Evolutionary conservation across 2,888 invertebrate genomes (phyloP).

Genomic region (Galeopsomyia nigrocyanea): DNA sequence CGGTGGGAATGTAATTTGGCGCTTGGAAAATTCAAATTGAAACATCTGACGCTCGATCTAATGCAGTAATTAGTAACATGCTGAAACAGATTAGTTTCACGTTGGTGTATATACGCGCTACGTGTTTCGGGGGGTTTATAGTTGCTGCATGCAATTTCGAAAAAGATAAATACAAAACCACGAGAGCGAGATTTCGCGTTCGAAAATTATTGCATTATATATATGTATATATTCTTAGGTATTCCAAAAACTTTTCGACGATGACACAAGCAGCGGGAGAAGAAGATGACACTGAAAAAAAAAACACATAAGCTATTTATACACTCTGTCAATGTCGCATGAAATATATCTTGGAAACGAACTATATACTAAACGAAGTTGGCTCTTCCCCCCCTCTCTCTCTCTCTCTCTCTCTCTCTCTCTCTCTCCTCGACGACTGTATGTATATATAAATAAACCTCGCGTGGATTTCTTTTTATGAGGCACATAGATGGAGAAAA

Average conservation of each 20-base stretch:
- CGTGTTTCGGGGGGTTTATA: not conserved
- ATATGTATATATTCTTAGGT: not conserved
- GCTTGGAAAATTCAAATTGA: conserved; percentile 27
- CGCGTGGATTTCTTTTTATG: too few species aligned
- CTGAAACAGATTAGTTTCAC: conserved; percentile 12
- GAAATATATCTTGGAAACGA: conserved; percentile 35
- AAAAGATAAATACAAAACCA: conserved; percentile 8
- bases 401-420: too few species aligned
- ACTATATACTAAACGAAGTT: conserved; percentile 17
- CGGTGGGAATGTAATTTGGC: conserved; percentile 32
- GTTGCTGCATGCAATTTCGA: not conserved
- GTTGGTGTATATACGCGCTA: conserved; percentile 4
- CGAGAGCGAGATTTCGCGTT: not conserved
- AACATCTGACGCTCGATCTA: conserved; percentile 16
- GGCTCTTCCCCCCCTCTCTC: too few species aligned
- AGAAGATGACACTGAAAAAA: too few species aligned
- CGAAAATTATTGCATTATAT: not conserved
- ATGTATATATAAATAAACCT: too few species aligned
- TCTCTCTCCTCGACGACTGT: too few species aligned
- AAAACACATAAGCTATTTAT: too few species aligned
- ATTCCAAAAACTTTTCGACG: too few species aligned
- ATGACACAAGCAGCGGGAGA: too few species aligned
- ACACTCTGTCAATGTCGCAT: not conserved
- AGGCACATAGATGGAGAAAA: too few species aligned
- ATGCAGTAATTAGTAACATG: conserved; percentile 19